phyloP scores from a whole-genome alignment of 2,113 vertebrate species.

The Chaetodon trifascialis region DNA sequence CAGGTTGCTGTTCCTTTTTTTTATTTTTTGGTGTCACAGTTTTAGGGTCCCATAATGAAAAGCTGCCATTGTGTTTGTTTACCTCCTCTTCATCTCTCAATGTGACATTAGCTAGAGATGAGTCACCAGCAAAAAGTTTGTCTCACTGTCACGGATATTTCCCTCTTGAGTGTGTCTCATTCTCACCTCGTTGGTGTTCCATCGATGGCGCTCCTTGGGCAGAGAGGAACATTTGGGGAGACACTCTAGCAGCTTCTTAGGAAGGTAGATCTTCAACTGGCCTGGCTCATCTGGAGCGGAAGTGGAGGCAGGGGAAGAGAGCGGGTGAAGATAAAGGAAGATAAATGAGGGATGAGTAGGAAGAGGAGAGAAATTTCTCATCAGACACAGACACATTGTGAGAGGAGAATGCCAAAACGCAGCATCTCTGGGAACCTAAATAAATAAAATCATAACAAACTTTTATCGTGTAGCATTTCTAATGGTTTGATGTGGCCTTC shows the following conservation, averaged over 20 bases:
- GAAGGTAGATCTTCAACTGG: conserved; percentile 99
- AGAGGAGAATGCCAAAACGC: conserved; percentile 59
- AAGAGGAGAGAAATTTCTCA: conserved; percentile 60
- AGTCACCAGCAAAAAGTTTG: conserved; percentile 59
- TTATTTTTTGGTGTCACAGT: conserved; percentile 58
- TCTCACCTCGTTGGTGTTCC: conserved; percentile 99
- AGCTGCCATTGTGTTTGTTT: conserved; percentile 71
- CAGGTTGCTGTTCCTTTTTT: conserved; percentile 30
- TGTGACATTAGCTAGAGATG: conserved; percentile 74
- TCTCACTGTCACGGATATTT: conserved; percentile 64
- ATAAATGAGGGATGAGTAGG: conserved; percentile 55
- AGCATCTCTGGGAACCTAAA: conserved; percentile 14
- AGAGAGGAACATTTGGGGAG: conserved; percentile 99
- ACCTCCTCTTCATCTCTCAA: conserved; percentile 67
- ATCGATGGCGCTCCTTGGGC: conserved; percentile 99
- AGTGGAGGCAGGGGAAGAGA: conserved; percentile 37
- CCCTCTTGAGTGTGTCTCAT: conserved; percentile 53
- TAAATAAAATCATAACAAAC: conserved; percentile 43
- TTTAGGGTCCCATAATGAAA: conserved; percentile 69
- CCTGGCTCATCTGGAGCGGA: conserved; percentile 94
- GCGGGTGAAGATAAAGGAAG: conserved; percentile 47
- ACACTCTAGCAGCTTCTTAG: conserved; percentile 99
- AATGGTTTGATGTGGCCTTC: conserved; percentile 40
- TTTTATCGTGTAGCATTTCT: conserved; percentile 21
- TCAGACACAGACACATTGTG: conserved; percentile 46